A percentile compares a stretch with the other conserved stretches of the same genome.
Evolutionary conservation across 2,113 vertebrate species (phyloP).

Genomic region (Hippocampus comes): DNA sequence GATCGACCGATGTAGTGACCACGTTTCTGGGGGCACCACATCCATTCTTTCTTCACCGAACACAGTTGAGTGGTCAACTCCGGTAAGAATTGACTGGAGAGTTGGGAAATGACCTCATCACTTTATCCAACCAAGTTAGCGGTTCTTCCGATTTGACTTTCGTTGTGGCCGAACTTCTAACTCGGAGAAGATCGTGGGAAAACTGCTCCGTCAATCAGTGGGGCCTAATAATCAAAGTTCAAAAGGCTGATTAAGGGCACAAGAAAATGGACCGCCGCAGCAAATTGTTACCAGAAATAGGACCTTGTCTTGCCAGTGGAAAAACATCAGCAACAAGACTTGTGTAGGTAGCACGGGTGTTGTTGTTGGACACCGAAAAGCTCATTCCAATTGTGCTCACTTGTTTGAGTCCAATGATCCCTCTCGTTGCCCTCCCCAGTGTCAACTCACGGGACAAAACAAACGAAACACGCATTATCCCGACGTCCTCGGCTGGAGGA

Average conservation of each 20-base stretch:
- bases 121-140: background rate
- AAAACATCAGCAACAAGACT: background rate
- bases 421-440: constrained; percentile 54
- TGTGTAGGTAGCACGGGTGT: background rate
- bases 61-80: background rate
- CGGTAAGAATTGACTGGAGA: background rate
- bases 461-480: constrained; percentile 53
- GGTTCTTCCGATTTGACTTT: background rate
- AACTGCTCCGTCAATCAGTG: background rate
- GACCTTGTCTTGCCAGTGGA: background rate
- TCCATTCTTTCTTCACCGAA: too few relatives aligned
- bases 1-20: too few relatives aligned
- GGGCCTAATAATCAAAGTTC: background rate
- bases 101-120: background rate
- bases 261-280: background rate
- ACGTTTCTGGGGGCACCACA: too few relatives aligned
- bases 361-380: constrained; percentile 44
- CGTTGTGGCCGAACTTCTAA: background rate
- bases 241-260: background rate
- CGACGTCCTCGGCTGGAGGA: constrained; percentile 50
- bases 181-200: background rate
- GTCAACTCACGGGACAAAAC: constrained; percentile 59
- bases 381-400: constrained; percentile 56
- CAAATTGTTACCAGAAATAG: background rate
- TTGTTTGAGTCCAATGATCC: constrained; percentile 67